A percentile compares a stretch with the other conserved stretches of the same genome.
These are phyloP conservation scores for Leucozona laternaria DNA, from an alignment of 2,888 invertebrate species.

Conservation along the genomic window DNA sequence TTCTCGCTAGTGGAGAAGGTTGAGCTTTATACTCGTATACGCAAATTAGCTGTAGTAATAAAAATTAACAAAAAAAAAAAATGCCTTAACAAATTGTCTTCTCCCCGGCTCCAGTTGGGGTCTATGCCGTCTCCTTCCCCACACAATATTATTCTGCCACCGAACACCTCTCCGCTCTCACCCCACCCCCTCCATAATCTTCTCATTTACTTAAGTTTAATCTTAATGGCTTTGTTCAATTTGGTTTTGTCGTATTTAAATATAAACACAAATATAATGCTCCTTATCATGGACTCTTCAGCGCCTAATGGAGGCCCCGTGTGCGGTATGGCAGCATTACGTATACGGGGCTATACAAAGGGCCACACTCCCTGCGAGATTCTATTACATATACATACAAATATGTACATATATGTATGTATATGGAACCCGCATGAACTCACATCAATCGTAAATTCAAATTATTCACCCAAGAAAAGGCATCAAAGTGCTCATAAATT, in stretches of 20 bases:
- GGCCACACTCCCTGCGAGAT: slow-evolving; percentile 13
- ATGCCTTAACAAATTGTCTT: slow-evolving; percentile 29
- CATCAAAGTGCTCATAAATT: slow-evolving; percentile 75
- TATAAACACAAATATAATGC: slow-evolving; percentile 16
- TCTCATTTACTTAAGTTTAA: slow-evolving; percentile 66
- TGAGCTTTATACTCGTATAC: slow-evolving; percentile 22
- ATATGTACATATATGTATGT: not conserved
- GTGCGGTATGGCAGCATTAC: slow-evolving; percentile 5
- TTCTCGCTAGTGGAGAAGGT: slow-evolving; percentile 27
- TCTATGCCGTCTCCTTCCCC: not conserved
- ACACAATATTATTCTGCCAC: not conserved
- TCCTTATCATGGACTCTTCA: slow-evolving; percentile 36
- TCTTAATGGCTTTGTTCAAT: slow-evolving; percentile 66
- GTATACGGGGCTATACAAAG: not conserved
- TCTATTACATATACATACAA: not conserved
- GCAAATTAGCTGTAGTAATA: slow-evolving; percentile 47
- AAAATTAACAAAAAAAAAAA: slow-evolving; percentile 34
- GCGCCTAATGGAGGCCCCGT: slow-evolving; percentile 31
- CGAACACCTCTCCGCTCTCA: no score
- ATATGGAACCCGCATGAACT: slow-evolving; percentile 68
- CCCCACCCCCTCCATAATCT: slow-evolving; percentile 32
- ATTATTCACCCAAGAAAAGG: slow-evolving; percentile 74
- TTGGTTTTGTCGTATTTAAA: slow-evolving; percentile 39
- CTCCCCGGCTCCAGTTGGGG: not conserved
- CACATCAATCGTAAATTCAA: slow-evolving; percentile 74